Conservation (phyloP, 2,797 vertebrate genomes). For the Syngnathus rostellatus region DNA sequence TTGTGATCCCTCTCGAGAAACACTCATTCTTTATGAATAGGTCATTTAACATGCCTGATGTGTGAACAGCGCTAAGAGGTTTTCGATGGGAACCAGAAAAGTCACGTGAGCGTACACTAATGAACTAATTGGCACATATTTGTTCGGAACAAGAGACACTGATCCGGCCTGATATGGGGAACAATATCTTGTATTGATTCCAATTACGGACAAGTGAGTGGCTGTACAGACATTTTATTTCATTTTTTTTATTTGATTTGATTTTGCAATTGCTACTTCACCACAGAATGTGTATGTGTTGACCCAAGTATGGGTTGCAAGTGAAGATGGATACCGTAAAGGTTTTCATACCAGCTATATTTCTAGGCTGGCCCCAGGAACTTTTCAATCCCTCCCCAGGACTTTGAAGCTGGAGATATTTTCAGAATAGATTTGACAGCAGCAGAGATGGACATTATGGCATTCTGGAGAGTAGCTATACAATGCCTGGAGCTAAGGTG, state of each 20-base stretch:
- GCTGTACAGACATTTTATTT: no score
- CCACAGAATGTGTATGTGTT: not conserved
- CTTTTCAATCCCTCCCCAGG: not conserved
- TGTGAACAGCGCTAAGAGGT: not conserved
- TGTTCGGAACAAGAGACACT: not conserved
- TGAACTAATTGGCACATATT: not conserved
- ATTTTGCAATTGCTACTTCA: not conserved
- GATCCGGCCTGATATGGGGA: not conserved
- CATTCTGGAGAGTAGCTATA: not conserved
- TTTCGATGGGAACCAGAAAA: not conserved
- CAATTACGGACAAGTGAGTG: no score
- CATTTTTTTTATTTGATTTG: no score
- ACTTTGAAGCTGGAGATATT: not conserved
- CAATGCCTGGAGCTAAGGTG: not conserved
- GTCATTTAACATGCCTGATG: not conserved
- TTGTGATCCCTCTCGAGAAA: not conserved
- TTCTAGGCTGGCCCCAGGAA: not conserved
- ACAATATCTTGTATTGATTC: not conserved
- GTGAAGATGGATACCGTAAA: not conserved
- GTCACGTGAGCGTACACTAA: not conserved
- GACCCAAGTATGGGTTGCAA: not conserved
- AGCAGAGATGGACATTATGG: not conserved
- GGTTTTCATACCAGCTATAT: not conserved
- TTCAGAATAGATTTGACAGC: not conserved
- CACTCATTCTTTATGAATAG: not conserved